Evolutionary conservation across 2,113 vertebrate genomes (phyloP).

Genomic region (Prionailurus viverrinus): DNA sequence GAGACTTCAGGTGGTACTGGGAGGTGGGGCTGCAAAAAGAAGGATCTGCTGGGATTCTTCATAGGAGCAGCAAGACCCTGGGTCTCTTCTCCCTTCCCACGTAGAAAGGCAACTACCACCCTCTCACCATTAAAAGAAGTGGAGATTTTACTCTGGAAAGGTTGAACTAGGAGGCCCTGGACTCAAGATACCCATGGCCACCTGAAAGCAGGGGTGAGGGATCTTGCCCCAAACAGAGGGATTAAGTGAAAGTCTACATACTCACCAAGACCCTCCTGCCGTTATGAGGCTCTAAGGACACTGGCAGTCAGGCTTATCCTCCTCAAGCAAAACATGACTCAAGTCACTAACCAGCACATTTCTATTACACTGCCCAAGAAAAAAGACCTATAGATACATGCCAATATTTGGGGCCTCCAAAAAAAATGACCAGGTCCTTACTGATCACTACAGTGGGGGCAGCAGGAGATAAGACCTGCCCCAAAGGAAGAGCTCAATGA

Average conservation of each 20-base stretch:
- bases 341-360: background rate
- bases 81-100: background rate
- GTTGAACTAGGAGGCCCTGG: background rate
- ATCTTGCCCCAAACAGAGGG: background rate
- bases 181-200: background rate
- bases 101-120: background rate
- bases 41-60: background rate
- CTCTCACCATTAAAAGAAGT: background rate
- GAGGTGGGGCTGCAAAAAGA: background rate
- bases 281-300: background rate
- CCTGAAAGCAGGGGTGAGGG: too few species aligned
- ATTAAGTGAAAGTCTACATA: background rate
- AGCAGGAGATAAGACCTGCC: background rate
- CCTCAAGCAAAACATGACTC: background rate
- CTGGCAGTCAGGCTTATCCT: background rate
- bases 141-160: background rate
- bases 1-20: background rate
- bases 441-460: background rate
- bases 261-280: background rate
- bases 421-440: background rate
- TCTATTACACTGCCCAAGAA: background rate
- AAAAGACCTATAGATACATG: background rate
- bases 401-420: background rate
- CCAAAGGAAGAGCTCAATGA: background rate
- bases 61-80: background rate